phyloP scores from a whole-genome alignment of 2,888 invertebrate genomes.

The Uloborus plumipes region DNA sequence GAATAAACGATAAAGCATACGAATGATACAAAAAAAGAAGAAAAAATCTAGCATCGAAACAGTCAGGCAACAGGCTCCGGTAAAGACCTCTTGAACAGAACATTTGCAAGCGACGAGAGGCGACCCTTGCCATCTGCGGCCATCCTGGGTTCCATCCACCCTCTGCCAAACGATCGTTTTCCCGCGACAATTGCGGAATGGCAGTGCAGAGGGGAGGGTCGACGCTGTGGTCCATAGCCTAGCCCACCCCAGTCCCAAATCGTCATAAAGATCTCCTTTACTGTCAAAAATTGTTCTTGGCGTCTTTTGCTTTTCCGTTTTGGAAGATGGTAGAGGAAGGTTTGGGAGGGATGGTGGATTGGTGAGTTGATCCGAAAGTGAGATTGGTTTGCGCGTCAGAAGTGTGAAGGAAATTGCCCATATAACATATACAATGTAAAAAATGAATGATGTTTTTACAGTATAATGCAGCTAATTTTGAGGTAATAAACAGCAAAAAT shows the following conservation, averaged over 20 bases:
- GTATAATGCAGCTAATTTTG: too few species aligned
- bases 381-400: too few species aligned
- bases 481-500: too few species aligned
- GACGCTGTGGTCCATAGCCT: conserved; percentile 22
- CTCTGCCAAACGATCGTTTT: conserved; percentile 26
- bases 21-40: conserved; percentile 6
- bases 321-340: background rate
- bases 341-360: background rate
- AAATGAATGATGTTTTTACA: too few species aligned
- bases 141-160: conserved; percentile 3
- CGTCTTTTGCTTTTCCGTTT: conserved; percentile 16
- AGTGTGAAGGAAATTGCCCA: too few species aligned
- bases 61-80: conserved; percentile 40
- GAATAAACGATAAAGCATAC: conserved; percentile 31
- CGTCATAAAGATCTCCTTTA: conserved; percentile 47
- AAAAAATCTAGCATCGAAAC: conserved; percentile 19
- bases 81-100: conserved; percentile 37
- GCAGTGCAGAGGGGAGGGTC: conserved; percentile 3
- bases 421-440: too few species aligned
- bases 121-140: conserved; percentile 42
- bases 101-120: conserved; percentile 47
- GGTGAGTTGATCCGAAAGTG: too few species aligned
- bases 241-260: conserved; percentile 11
- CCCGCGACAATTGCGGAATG: background rate
- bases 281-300: conserved; percentile 10